phyloP scores from a whole-genome alignment of 92 coral and sea anemone genomes.

The Palythoa heliodiscus region DNA sequence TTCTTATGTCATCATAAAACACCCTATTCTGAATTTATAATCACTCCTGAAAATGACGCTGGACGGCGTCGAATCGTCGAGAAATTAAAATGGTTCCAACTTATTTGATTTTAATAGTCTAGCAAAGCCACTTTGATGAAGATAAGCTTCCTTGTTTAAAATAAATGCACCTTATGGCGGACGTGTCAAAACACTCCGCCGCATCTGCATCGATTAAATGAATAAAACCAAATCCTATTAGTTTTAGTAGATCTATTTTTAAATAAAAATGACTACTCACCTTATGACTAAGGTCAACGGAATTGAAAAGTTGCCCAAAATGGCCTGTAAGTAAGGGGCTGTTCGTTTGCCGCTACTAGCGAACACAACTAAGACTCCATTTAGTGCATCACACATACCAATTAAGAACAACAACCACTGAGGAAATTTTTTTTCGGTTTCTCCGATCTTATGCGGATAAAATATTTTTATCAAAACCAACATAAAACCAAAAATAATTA shows the following conservation, averaged over 20 bases:
- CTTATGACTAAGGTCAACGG: slow-evolving; percentile 74
- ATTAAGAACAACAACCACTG: slow-evolving; percentile 61
- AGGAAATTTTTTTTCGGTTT: slow-evolving; percentile 71
- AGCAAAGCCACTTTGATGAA: too few relatives aligned
- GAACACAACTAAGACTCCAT: slow-evolving; percentile 75
- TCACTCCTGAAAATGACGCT: too few relatives aligned
- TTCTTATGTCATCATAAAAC: too few relatives aligned
- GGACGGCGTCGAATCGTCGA: too few relatives aligned
- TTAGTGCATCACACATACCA: slow-evolving; percentile 79
- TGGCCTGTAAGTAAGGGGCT: slow-evolving; percentile 91
- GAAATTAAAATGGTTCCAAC: too few relatives aligned
- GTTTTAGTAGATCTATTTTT: neutral
- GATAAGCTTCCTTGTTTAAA: too few relatives aligned
- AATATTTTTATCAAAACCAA: slow-evolving; percentile 41
- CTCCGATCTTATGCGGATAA: slow-evolving; percentile 61
- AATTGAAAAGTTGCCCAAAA: slow-evolving; percentile 78
- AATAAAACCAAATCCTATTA: neutral
- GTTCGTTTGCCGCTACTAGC: slow-evolving; percentile 81
- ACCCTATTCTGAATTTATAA: too few relatives aligned
- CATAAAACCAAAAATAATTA: slow-evolving; percentile 72
- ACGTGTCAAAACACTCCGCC: too few relatives aligned
- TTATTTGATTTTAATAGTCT: too few relatives aligned
- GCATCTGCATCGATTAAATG: too few relatives aligned
- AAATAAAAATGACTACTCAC: slow-evolving; percentile 38
- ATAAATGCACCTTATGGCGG: too few relatives aligned